phyloP scores from a whole-genome alignment of 2,113 vertebrate genomes.

The Tachycineta bicolor region DNA sequence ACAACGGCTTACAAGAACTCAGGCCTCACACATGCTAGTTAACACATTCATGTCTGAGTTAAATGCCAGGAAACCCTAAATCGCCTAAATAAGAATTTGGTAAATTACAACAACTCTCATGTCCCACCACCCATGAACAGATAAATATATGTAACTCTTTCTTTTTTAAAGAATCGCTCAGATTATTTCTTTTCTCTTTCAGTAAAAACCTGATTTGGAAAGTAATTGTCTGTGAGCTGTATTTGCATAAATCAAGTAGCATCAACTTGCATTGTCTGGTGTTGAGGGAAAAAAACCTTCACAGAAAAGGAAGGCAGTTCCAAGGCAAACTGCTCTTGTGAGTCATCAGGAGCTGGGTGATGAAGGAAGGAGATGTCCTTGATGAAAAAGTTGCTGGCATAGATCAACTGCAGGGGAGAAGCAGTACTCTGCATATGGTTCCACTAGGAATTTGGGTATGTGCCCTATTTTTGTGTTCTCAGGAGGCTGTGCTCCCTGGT shows the following conservation, averaged over 20 bases:
- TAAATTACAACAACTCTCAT: not conserved
- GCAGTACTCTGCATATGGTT: not conserved
- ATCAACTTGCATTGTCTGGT: not conserved
- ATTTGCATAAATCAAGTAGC: not conserved
- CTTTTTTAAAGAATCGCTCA: not conserved
- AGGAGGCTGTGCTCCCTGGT: not conserved
- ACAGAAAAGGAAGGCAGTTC: not conserved
- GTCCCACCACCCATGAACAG: accelerated
- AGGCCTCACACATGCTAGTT: not conserved
- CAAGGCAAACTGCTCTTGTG: not conserved
- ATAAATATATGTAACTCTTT: not conserved
- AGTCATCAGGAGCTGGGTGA: not conserved
- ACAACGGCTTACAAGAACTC: not conserved
- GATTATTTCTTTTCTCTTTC: not conserved
- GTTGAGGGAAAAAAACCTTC: not conserved
- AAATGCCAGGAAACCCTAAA: not conserved
- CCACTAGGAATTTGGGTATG: not conserved
- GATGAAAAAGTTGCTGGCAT: not conserved
- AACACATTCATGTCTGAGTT: not conserved
- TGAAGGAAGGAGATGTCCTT: not conserved
- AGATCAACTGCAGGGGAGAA: not conserved
- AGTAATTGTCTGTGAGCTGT: not conserved
- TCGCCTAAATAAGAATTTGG: not conserved
- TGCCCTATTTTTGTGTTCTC: not conserved
- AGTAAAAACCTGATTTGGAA: not conserved